Evolutionary conservation across 2,888 invertebrate species (phyloP).

Genomic region (Dusona sp.): DNA sequence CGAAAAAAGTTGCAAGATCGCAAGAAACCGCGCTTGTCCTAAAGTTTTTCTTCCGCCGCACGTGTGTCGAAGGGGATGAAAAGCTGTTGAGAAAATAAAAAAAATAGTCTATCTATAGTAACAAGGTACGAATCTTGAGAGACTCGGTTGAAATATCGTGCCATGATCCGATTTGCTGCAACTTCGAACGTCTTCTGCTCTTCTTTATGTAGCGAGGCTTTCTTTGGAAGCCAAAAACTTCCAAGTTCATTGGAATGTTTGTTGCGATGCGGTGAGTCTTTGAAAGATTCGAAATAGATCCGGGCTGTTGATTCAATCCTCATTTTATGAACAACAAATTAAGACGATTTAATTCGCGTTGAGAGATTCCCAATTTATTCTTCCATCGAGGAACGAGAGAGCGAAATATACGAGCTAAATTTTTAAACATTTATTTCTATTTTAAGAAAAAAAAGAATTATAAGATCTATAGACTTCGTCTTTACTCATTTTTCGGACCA

Average conservation of each 20-base stretch:
- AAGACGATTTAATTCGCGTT: not conserved
- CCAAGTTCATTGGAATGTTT: not conserved
- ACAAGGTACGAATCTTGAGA: not conserved
- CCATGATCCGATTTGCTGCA: not conserved
- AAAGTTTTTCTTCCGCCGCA: not conserved
- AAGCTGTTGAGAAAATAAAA: not conserved
- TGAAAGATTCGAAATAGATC: not conserved
- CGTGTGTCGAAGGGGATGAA: not conserved
- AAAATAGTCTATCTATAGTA: not conserved
- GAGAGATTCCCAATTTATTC: not conserved
- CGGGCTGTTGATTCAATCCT: not conserved
- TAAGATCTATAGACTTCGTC: not conserved
- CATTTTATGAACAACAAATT: not conserved
- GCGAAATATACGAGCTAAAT: not conserved
- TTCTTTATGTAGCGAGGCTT: not conserved
- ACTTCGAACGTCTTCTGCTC: not conserved
- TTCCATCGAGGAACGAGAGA: not conserved
- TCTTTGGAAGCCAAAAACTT: not conserved
- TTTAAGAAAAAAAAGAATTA: not conserved
- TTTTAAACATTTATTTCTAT: not conserved
- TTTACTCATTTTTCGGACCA: not conserved
- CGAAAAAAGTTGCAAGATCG: not conserved
- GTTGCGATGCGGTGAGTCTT: not conserved
- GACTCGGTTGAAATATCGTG: not conserved
- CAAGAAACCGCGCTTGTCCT: not conserved